Evolutionary conservation across 92 coral and sea anemone species (phyloP), one percentile per base, ranked within the genome.

Genomic region (Siderastrea siderea): DNA sequence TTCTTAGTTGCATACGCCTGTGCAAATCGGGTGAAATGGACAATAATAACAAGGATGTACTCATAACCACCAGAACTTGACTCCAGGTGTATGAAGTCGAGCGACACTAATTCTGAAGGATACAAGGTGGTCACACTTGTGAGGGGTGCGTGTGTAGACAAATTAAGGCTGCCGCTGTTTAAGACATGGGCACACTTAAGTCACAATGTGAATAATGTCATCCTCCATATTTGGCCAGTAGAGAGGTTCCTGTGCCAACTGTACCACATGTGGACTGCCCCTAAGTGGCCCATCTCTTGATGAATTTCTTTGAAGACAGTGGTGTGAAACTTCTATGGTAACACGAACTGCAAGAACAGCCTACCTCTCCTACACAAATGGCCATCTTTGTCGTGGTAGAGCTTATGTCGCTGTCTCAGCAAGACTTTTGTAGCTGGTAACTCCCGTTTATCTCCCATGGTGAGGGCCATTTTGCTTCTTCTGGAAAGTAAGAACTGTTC

Each of bases 191-290:
- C 93, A 90, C 19, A 49, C 85, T 12, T 52, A 59, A 14, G 91
- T 74, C 43, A 81, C 81, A 7, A 81, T 87, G 68, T 91, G 88
- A 3, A 75, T 74, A 46, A 86, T 91, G 53, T 91, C 90, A 19
- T 47, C 58, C 38, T 86, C 75, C 94, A 91, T 82, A 75, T 68
- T 58, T 7, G 94, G 91, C 88, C 91, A 91, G 17, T 51, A 91
- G 62, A 91, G 77, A 12, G 91, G 71, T 76, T 91, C 84, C 6
- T 81, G 64, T 2, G 83, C 86, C 46, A 82, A 62, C 8, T 90
- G 82, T 4, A 85, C 77, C 2, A 90, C 93, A 44, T 75, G 68
- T 12, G 48, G 64, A 66, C 86, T 1, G 84, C 54, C 4, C 90
- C 91, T 16, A 80, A 85, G 57, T 88, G 82, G 38, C 86, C 91